Conservation (phyloP, 2,888 invertebrate species). For the Prionchulus punctatus region DNA sequence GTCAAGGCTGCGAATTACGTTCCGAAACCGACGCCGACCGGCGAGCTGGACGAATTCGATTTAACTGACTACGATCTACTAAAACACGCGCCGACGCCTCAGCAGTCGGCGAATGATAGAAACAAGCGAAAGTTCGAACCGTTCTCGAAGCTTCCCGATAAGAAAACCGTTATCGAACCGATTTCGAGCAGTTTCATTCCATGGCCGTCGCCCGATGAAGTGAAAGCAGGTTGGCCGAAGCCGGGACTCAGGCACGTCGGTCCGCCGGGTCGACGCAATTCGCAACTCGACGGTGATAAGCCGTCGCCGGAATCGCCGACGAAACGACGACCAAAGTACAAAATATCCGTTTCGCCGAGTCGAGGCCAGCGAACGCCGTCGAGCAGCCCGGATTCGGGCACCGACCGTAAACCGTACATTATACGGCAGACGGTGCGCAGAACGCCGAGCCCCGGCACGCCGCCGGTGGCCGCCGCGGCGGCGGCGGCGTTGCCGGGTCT, state of each 20-base stretch:
- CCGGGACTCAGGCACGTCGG: not conserved
- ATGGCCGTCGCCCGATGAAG: not conserved
- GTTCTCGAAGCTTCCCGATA: not conserved
- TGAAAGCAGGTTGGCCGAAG: not conserved
- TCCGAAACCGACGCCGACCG: not conserved
- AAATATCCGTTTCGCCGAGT: not conserved
- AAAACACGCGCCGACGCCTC: no score
- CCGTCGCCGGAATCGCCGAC: no score
- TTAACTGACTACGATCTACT: no score
- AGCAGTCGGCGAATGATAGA: not conserved
- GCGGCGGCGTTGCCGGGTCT: no score
- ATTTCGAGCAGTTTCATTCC: not conserved
- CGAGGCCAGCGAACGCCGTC: not conserved
- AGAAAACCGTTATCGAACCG: not conserved
- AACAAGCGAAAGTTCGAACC: not conserved
- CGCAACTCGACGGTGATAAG: no score
- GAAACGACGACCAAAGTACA: not conserved
- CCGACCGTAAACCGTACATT: not conserved
- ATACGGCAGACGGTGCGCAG: not conserved
- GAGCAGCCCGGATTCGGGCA: not conserved
- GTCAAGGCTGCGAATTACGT: not conserved
- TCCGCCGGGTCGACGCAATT: not conserved
- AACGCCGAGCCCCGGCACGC: not conserved
- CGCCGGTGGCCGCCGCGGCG: not conserved
- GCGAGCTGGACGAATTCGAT: not conserved